Evolutionary conservation across 2,888 invertebrate species (phyloP), one percentile per base, ranked within the genome.

Genomic region (Rhagonycha lutea): DNA sequence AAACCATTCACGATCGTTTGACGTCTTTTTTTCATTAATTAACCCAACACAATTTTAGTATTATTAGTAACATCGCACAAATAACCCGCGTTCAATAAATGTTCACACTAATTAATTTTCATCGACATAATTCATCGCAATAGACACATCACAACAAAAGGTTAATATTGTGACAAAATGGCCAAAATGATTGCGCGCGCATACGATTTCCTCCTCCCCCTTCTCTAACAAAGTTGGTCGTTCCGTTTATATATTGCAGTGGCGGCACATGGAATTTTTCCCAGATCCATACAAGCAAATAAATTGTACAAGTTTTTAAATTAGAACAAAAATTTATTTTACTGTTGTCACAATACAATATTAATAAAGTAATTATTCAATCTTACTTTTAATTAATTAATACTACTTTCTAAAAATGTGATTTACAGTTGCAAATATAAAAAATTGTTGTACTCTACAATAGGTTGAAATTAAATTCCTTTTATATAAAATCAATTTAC

Each of bases 111-210:
- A 85, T 84, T 85, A 82, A 83, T 82, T 84, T 83, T 83, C 78
- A 83, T 81, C 79, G 81, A 85, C 85, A 86, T 86, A 84, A 86
- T 86, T 87, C 85, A 86, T 85, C 81, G 80, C 82, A 83, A 79
- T 85, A 85, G 83, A 86, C 86, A 86, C 85, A 87, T 87, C 86
- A 87, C 86, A 87, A 88, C 88, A 88, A 88, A 87, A 88, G 87
- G 87, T 87, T 88, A 87, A 86, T 87, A 85, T 87, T 87, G 86
- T 88, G 86, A 88, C 88, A 87, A 88, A 87, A 88, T 88, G 87
- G 87, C 87, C 83, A 85, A 81, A 80, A 78, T 78, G 79, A 80
- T 83, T 83, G 86, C 86, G 87, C 87, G 88, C 87, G 81, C 80
- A 81, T 79, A 76, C 67, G 1, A 62, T 14, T 12, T 11, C 62